Percentiles rank a stretch among this genome's conserved stretches.
phyloP scores from a whole-genome alignment of 2,888 invertebrate species.

The Coremacera marginata region DNA sequence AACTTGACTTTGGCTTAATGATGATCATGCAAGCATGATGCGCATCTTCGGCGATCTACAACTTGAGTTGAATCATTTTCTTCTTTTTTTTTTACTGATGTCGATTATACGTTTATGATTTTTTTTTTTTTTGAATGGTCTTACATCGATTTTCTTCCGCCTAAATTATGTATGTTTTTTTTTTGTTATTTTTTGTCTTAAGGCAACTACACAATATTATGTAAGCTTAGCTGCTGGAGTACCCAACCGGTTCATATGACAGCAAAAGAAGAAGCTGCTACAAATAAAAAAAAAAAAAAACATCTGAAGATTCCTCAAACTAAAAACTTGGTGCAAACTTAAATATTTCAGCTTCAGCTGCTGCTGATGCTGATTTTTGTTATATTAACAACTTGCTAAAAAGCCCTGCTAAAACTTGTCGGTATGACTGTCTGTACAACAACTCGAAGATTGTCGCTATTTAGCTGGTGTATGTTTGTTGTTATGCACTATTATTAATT shows the following conservation, averaged over 20 bases:
- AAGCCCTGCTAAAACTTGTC: background rate
- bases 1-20: background rate
- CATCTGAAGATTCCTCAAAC: background rate
- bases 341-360: background rate
- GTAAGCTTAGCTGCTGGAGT: background rate
- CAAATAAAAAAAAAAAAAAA: background rate
- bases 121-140: too few species aligned
- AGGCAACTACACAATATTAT: background rate
- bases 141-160: conserved; percentile 22
- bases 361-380: background rate
- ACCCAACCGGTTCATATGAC: background rate
- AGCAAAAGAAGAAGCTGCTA: background rate
- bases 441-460: too few species aligned
- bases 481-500: too few species aligned
- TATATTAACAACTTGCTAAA: background rate
- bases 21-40: background rate
- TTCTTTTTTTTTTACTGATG: background rate
- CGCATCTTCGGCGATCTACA: conserved; percentile 24
- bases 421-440: too few species aligned
- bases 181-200: background rate
- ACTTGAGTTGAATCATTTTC: background rate
- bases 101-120: background rate
- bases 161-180: background rate
- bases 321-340: background rate
- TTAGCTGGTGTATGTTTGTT: too few species aligned